Evolutionary conservation across 2,113 vertebrate genomes (phyloP).

Genomic region (Cacatua alba): DNA sequence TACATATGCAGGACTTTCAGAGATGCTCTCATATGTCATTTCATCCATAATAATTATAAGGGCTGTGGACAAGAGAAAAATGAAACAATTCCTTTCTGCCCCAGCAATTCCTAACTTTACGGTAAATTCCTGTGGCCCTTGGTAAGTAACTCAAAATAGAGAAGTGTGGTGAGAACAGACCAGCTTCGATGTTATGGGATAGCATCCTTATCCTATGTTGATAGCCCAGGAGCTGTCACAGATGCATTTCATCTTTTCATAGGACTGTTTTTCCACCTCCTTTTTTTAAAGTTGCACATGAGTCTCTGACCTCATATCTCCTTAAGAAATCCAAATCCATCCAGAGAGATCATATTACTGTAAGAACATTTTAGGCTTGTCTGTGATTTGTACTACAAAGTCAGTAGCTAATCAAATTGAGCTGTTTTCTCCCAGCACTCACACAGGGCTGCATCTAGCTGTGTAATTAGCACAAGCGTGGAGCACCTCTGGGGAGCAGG

Average conservation of each 20-base stretch:
- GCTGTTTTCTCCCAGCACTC: background rate
- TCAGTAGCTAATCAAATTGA: background rate
- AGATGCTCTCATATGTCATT: background rate
- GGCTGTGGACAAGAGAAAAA: background rate
- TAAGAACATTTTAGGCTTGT: background rate
- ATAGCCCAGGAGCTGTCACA: accelerated
- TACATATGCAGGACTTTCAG: background rate
- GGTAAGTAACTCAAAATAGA: background rate
- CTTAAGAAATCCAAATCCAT: background rate
- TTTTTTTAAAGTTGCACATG: background rate
- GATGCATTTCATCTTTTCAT: background rate
- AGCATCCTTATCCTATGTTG: background rate
- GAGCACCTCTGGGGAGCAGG: accelerated
- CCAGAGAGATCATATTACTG: background rate
- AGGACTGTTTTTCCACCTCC: background rate
- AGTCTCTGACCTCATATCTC: background rate
- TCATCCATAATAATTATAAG: background rate
- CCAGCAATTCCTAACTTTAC: background rate
- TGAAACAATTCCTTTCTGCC: background rate
- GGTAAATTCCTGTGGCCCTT: background rate
- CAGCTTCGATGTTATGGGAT: background rate
- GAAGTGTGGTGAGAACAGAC: background rate
- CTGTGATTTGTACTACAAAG: background rate
- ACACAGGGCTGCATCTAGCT: background rate
- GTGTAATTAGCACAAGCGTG: accelerated